Conservation (phyloP, 1,140 invertebrate genomes). For the Brachionus rubens region DNA sequence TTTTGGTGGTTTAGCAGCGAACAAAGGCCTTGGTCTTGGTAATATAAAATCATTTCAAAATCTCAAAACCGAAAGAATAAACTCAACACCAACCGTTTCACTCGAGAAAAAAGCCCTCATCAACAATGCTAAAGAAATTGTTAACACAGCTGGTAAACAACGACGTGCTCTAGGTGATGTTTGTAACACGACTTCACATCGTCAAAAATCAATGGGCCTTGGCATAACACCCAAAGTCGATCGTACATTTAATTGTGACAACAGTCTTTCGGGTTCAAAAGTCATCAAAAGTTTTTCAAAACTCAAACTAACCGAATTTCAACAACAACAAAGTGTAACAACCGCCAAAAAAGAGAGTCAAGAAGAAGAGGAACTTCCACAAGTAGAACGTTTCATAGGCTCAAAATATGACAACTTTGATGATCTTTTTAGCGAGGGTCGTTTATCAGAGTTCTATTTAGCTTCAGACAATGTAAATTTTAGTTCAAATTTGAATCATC, state of each 20-base stretch:
- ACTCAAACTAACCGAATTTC: not conserved
- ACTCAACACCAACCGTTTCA: not conserved
- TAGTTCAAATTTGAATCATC: not conserved
- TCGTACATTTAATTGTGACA: not conserved
- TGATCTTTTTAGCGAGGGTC: constrained; percentile 23
- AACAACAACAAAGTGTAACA: not conserved
- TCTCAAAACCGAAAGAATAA: not conserved
- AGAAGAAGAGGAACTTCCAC: not conserved
- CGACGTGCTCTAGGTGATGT: constrained; percentile 35
- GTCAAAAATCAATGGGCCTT: not conserved
- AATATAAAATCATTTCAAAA: not conserved
- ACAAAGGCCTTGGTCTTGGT: not conserved
- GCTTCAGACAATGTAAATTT: not conserved
- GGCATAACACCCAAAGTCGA: not conserved
- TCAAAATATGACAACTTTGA: constrained; percentile 44
- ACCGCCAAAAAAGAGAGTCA: constrained; percentile 3
- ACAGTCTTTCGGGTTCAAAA: not conserved
- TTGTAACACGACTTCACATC: not conserved
- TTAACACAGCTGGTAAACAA: constrained; percentile 3
- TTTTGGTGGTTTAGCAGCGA: not conserved
- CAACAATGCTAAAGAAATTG: not conserved
- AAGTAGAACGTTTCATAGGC: constrained; percentile 1
- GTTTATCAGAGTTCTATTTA: not conserved
- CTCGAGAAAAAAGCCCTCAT: not conserved
- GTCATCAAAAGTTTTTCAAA: not conserved